Evolutionary conservation across 2,797 vertebrate genomes (phyloP).

Genomic region (Spondyliosoma cantharus): DNA sequence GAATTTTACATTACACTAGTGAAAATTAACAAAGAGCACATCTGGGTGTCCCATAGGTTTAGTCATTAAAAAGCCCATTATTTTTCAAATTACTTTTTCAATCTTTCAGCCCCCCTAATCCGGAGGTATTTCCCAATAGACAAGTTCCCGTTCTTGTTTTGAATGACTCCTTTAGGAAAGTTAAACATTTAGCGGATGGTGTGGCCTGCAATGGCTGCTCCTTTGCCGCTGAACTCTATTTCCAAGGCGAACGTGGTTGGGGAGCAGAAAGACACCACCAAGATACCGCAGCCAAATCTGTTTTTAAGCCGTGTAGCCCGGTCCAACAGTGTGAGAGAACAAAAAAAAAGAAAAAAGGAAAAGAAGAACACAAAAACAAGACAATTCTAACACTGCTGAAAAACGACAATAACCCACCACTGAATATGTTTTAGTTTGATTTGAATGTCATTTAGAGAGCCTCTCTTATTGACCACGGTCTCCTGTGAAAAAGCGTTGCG

Average conservation of each 20-base stretch:
- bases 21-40: conserved; percentile 92
- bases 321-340: conserved; percentile 32
- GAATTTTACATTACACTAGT: conserved; percentile 91
- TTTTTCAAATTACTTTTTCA: conserved; percentile 94
- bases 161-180: conserved; percentile 88
- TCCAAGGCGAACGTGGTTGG: conserved; percentile 72
- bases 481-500: conserved; percentile 43
- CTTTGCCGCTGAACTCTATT: conserved; percentile 73
- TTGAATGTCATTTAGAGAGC: conserved; percentile 33
- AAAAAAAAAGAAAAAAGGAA: not conserved
- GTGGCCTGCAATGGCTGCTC: conserved; percentile 77
- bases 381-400: not conserved
- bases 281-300: conserved; percentile 58
- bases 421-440: conserved; percentile 20
- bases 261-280: conserved; percentile 60
- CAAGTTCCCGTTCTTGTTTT: conserved; percentile 85
- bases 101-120: conserved; percentile 91
- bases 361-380: not conserved
- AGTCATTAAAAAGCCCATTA: conserved; percentile 94
- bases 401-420: conserved; percentile 28
- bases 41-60: conserved; percentile 91
- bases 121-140: conserved; percentile 89
- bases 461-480: conserved; percentile 47
- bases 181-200: conserved; percentile 83
- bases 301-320: conserved; percentile 38